phyloP scores from a whole-genome alignment of 2,797 vertebrate species.

The Adrianichthys oophorus region DNA sequence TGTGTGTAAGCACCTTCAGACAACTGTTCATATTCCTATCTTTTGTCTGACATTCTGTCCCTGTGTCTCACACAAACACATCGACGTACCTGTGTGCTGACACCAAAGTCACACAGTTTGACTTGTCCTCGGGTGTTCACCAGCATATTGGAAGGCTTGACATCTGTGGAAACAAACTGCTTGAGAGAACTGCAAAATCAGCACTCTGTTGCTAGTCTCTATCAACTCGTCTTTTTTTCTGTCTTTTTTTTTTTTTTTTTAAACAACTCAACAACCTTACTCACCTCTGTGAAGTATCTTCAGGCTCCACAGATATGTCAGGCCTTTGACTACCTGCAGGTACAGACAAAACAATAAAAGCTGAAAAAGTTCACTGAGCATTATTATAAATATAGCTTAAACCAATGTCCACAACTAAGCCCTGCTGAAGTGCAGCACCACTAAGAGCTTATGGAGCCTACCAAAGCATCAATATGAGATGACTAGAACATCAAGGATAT shows the following conservation, averaged over 20 bases:
- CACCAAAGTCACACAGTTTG: slow-evolving; percentile 98
- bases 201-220: slow-evolving; percentile 59
- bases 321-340: slow-evolving; percentile 93
- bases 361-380: background rate
- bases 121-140: slow-evolving; percentile 97
- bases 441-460: no score
- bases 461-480: no score
- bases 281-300: slow-evolving; percentile 99
- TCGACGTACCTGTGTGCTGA: slow-evolving; percentile 90
- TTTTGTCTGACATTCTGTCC: slow-evolving; percentile 7
- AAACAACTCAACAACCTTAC: slow-evolving; percentile 57
- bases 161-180: slow-evolving; percentile 83
- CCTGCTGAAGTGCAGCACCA: no score
- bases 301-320: slow-evolving; percentile 97
- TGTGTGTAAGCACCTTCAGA: background rate
- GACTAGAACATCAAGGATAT: no score
- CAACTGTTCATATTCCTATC: slow-evolving; percentile 12
- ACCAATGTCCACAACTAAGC: background rate
- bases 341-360: background rate
- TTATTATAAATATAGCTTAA: background rate
- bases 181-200: slow-evolving; percentile 63
- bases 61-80: slow-evolving; percentile 40
- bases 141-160: slow-evolving; percentile 98
- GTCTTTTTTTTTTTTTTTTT: slow-evolving; percentile 36
- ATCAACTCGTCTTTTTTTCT: slow-evolving; percentile 41